Conservation (phyloP, 2,888 invertebrate genomes). For the Acleris literana region DNA sequence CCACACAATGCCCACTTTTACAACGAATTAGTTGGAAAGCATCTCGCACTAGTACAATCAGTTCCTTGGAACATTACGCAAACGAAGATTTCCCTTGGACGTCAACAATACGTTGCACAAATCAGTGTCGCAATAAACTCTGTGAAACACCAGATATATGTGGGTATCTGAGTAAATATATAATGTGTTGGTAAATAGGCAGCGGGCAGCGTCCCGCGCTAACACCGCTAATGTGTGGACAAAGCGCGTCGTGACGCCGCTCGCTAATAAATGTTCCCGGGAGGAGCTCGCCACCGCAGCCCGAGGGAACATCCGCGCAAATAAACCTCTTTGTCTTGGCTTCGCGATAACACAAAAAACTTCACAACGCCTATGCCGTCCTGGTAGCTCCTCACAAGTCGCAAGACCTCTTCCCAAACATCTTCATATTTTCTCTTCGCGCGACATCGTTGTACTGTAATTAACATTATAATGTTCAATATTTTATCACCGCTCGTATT, state of each 20-base stretch:
- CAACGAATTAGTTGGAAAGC: conserved; percentile 61
- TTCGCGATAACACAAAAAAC: conserved; percentile 13
- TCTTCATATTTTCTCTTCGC: conserved; percentile 59
- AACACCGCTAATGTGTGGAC: conserved; percentile 80
- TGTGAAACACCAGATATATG: conserved; percentile 63
- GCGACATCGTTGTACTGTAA: conserved; percentile 58
- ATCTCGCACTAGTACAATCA: conserved; percentile 56
- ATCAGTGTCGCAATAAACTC: conserved; percentile 69
- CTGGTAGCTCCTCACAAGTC: neutral
- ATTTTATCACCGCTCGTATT: conserved; percentile 77
- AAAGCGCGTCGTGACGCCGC: conserved; percentile 77
- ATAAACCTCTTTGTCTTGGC: conserved; percentile 44
- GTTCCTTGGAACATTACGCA: conserved; percentile 65
- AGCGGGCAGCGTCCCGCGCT: conserved; percentile 66
- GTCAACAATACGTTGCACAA: conserved; percentile 73
- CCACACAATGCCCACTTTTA: conserved; percentile 53
- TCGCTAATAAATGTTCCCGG: conserved; percentile 81
- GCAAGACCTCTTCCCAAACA: conserved; percentile 40
- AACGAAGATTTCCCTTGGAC: conserved; percentile 74
- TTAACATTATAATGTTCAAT: conserved; percentile 76
- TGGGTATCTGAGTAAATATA: conserved; percentile 73
- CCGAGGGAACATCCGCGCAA: conserved; percentile 42
- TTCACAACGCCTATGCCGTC: neutral
- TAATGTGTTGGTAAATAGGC: conserved; percentile 68
- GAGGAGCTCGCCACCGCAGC: conserved; percentile 62